A percentile compares a stretch with the other conserved stretches of the same genome.
Evolutionary conservation across 1,140 invertebrate species (phyloP).

Genomic region (Diorhabda sublineata): DNA sequence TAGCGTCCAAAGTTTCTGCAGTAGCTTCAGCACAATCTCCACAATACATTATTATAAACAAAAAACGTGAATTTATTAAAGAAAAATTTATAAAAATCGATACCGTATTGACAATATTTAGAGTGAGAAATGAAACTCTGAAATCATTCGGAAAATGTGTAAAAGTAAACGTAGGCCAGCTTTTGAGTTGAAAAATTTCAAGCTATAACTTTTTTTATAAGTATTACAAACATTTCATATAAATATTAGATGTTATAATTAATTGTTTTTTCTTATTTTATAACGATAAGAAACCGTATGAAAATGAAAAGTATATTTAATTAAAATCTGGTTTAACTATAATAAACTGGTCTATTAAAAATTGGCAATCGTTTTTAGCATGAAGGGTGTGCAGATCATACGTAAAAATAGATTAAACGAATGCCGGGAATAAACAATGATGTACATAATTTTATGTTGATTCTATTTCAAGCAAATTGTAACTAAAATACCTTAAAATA

Average conservation of each 20-base stretch:
- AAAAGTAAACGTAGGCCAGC: too few species aligned
- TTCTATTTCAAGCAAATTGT: neutral
- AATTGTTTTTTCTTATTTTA: neutral
- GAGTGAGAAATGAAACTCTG: too few species aligned
- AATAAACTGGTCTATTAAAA: neutral
- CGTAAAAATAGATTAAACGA: slow-evolving; percentile 14
- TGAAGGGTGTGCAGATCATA: slow-evolving; percentile 15
- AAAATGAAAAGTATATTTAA: neutral
- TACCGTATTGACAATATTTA: neutral
- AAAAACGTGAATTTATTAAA: neutral
- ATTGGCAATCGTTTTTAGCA: neutral
- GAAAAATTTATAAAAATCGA: neutral
- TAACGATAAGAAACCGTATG: neutral
- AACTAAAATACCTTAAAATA: too few species aligned
- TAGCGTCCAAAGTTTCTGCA: slow-evolving; percentile 23
- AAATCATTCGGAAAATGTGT: too few species aligned
- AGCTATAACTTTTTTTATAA: neutral
- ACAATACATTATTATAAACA: slow-evolving; percentile 24
- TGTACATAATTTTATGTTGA: neutral
- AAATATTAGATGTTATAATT: neutral
- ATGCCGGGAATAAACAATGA: slow-evolving; percentile 14
- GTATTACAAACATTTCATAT: neutral
- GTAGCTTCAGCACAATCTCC: slow-evolving; percentile 26
- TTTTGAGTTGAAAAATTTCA: neutral
- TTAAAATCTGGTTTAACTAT: neutral